Evolutionary conservation across 2,113 vertebrate genomes (phyloP).

Genomic region (Leucoraja erinaceus): DNA sequence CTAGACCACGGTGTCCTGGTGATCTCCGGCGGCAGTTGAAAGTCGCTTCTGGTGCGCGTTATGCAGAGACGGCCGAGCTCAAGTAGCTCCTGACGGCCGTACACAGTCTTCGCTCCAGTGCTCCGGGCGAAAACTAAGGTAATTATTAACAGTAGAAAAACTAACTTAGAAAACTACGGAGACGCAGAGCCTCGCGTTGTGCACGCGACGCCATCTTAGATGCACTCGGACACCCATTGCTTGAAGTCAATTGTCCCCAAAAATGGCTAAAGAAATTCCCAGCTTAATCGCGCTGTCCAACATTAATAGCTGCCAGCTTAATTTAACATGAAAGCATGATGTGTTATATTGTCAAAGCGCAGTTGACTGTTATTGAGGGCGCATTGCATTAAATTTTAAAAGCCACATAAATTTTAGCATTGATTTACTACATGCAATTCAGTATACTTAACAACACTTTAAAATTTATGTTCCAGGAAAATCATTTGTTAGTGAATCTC

Average conservation of each 20-base stretch:
- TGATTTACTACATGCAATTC: conserved; percentile 3
- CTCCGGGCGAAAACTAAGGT: too few species aligned
- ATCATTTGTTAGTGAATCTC: background rate
- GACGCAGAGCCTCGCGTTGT: too few species aligned
- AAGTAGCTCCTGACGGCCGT: too few species aligned
- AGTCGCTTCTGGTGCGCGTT: too few species aligned
- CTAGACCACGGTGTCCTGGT: too few species aligned
- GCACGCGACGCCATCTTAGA: too few species aligned
- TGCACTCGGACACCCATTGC: background rate
- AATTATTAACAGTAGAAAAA: too few species aligned
- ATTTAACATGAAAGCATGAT: background rate
- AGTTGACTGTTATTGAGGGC: background rate
- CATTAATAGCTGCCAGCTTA: background rate
- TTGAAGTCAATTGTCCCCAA: background rate
- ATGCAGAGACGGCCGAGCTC: too few species aligned
- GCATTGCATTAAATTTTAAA: background rate
- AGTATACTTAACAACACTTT: background rate
- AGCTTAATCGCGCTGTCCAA: background rate
- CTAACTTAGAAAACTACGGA: too few species aligned
- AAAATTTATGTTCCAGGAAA: conserved; percentile 14
- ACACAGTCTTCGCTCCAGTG: too few species aligned
- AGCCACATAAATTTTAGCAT: background rate
- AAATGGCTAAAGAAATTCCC: background rate
- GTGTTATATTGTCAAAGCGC: background rate
- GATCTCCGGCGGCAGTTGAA: too few species aligned